Conservation (phyloP, 2,797 vertebrate genomes). For the Hydrocynus forskahlii region DNA sequence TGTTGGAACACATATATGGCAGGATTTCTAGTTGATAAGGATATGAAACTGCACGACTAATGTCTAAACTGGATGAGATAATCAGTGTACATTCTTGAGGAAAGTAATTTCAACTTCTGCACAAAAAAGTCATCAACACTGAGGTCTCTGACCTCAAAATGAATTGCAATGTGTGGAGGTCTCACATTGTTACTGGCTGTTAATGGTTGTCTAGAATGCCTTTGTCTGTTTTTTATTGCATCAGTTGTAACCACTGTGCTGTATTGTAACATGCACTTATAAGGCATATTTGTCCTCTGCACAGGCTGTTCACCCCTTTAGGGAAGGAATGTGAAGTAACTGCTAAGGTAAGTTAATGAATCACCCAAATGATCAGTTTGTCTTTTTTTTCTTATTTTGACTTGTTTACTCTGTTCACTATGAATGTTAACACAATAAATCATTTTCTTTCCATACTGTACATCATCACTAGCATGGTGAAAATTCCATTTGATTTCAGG, state of each 20-base stretch:
- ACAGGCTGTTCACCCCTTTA: background rate
- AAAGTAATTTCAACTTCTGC: background rate
- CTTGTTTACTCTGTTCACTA: too few species aligned
- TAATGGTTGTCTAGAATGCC: slow-evolving; percentile 19
- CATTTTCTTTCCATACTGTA: too few species aligned
- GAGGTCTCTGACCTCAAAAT: slow-evolving; percentile 11
- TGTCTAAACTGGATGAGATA: too few species aligned
- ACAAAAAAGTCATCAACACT: background rate
- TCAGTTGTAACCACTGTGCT: background rate
- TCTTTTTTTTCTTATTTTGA: background rate
- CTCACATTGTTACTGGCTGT: slow-evolving; percentile 4
- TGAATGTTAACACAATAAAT: too few species aligned
- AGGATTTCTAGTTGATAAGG: too few species aligned
- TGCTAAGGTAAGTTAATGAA: too few species aligned
- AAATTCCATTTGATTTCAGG: too few species aligned
- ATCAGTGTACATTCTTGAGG: too few species aligned
- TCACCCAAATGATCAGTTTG: too few species aligned
- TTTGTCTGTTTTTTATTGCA: background rate
- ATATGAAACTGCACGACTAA: too few species aligned
- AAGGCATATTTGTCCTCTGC: background rate
- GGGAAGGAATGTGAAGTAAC: background rate
- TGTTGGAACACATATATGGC: too few species aligned
- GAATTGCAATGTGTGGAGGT: background rate
- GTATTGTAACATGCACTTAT: background rate
- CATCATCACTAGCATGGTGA: too few species aligned